Evolutionary conservation across 2,797 vertebrate genomes (phyloP), one percentile per base, ranked within the genome.

Genomic region (Anguilla marmorata): DNA sequence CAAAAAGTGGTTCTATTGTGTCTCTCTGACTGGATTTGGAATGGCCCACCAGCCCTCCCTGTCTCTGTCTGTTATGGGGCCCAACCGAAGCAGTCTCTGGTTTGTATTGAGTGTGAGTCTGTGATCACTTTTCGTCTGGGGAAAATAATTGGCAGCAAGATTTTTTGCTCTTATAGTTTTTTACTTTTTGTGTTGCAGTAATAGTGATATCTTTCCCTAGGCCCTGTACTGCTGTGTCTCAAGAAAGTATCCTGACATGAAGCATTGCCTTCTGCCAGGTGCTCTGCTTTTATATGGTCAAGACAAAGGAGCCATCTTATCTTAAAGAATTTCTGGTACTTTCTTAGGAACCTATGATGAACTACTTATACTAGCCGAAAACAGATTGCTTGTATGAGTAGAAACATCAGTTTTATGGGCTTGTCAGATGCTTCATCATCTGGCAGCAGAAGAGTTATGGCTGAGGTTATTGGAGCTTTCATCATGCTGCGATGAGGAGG

Each of bases 11-110:
- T 24, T 27, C 52, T 45, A 41, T 76, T 76, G 74, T 76, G 74
- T 76, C 33, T 30, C 27, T 76, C 86, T 80, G 74, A 87, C 56
- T 63, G 24, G 52, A 58, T 87, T 87, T 80, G 41, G 54, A 79
- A 79, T 52, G 72, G 48, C 56, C 74, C 52, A 11, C 41, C 74
- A 63, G n/a, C 74, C 14, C 74, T 41, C 54, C 30, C 74, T 79
- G 56, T 21, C 11, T 41, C 50, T 58, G 56, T 85, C 74, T 7
- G 72, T 58, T 24, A 87, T 54, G 74, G 27, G 86, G 21, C 86
- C n/a, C 54, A 60, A 45, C 27, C 56, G 82, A 30, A 41, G 56
- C 33, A 3, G 56, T 37, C 37, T 27, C 86, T 83, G n/a, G n/a
- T 69, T 60, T 52, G 27, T 16, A 72, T n/a, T 87, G 80, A 87